A percentile compares a stretch with the other conserved stretches of the same genome.
These are phyloP conservation scores for Mustelus asterias DNA, from an alignment of 2,113 vertebrate genomes.

Conservation along the genomic window DNA sequence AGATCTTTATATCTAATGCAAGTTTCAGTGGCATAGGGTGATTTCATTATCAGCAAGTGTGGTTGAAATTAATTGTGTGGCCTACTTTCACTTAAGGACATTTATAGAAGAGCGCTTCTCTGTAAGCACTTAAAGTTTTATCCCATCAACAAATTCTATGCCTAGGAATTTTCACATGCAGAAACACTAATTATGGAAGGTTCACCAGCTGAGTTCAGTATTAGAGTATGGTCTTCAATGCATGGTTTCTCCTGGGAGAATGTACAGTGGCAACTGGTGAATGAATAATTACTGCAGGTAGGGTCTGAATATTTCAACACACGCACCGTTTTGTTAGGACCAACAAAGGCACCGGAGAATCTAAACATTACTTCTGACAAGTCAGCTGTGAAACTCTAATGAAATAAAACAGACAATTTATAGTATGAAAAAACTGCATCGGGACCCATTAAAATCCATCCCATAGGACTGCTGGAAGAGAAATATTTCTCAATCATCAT, in stretches of 20 bases:
- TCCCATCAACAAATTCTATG: neutral
- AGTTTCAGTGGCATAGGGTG: neutral
- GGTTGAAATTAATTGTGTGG: neutral
- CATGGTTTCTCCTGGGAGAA: neutral
- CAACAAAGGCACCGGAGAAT: neutral
- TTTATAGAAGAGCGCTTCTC: neutral
- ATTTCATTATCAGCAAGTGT: neutral
- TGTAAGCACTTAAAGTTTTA: neutral
- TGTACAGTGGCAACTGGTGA: neutral
- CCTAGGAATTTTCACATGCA: neutral
- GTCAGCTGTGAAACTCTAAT: constrained; percentile 20
- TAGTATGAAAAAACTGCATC: neutral
- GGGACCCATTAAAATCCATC: constrained; percentile 13
- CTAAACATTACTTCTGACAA: constrained; percentile 18
- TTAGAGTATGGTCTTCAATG: neutral
- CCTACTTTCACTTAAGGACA: neutral
- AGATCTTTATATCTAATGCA: neutral
- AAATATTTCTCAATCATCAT: constrained; percentile 25
- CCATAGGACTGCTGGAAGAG: neutral
- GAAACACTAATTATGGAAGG: neutral
- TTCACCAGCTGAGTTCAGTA: constrained; percentile 8
- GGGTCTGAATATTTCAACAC: neutral
- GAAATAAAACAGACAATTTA: constrained; percentile 20
- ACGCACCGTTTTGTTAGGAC: neutral
- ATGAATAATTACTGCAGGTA: constrained; percentile 15